Evolutionary conservation across 2,888 invertebrate genomes (phyloP).

Genomic region (Dynastes tityus): DNA sequence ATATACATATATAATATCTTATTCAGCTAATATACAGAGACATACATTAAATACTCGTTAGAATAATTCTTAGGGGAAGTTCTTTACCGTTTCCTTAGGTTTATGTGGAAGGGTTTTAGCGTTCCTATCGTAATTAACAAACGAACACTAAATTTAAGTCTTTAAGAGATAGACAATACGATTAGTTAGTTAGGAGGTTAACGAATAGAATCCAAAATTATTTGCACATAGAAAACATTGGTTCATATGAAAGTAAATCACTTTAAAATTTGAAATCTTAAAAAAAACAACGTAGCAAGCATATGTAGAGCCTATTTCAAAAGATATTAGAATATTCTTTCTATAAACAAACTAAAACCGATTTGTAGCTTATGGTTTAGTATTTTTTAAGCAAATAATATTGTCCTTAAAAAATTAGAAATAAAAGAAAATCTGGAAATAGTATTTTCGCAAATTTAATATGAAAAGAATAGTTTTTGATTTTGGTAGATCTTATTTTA

Average conservation of each 20-base stretch:
- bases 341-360: neutral
- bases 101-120: conserved; percentile 17
- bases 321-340: too few species aligned
- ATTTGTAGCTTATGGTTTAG: neutral
- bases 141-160: conserved; percentile 28
- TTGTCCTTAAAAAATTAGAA: neutral
- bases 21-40: conserved; percentile 39
- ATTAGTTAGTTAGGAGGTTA: neutral
- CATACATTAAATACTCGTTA: conserved; percentile 10
- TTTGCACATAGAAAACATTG: neutral
- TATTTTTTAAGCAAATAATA: neutral
- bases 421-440: neutral
- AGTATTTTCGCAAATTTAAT: neutral
- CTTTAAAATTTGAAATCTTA: neutral
- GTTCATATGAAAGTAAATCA: neutral
- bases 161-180: conserved; percentile 1
- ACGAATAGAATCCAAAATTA: neutral
- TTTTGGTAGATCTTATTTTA: neutral
- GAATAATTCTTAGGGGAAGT: conserved; percentile 5
- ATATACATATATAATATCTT: conserved; percentile 37
- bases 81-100: neutral
- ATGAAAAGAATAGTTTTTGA: neutral
- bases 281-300: too few species aligned
- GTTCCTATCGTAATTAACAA: conserved; percentile 6
- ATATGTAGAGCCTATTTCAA: too few species aligned